Evolutionary conservation across 2,797 vertebrate species (phyloP), one percentile per base, ranked within the genome.

Genomic region (Paratrypauchen microcephalus): DNA sequence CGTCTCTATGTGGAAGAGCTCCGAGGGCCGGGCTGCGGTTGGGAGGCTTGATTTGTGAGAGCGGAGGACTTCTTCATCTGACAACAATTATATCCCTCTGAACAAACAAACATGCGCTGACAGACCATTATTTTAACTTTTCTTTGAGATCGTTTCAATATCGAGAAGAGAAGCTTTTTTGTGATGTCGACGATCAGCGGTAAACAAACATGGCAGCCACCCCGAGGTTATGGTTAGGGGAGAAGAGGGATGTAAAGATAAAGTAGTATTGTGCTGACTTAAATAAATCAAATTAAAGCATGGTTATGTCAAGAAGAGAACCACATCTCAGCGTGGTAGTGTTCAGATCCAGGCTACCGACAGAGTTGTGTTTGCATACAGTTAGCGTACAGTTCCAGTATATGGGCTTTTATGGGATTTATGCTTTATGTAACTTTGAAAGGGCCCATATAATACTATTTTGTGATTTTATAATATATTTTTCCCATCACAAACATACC

Each of bases 51-150:
- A 76, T 73, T 71, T 77, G 69, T 80, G 81, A 41, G 73, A 80
- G 74, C 70, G 47, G 76, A 45, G 69, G 82, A 41, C 63, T 69
- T 72, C 65, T 85, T 91, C 87, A 89, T 85, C 82, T 87, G 86
- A 86, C 81, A 86, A 76, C 66, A 61, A 88, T 88, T 87, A 87
- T 83, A 80, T 36, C 32, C 73, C 79, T 81, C 75, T 47, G 13
- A 85, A 66, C 79, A 86, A 86, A 86, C 83, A 87, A 89, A 89
- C 82, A 82, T 45, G 64, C 66, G 69, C 74, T 72, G 82, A 86
- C 84, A 83, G 83, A 84, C 81, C 80, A 84, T 83, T 82, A 88
- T 80, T 87, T 87, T 82, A 81, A 83, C 74, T 71, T 68, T 36
- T 74, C 73, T 73, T 75, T 39, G 61, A 69, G 74, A 82, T 78